Base-by-base conservation (phyloP, 2,113 vertebrate species). In the Prietella phreatophila region DNA sequence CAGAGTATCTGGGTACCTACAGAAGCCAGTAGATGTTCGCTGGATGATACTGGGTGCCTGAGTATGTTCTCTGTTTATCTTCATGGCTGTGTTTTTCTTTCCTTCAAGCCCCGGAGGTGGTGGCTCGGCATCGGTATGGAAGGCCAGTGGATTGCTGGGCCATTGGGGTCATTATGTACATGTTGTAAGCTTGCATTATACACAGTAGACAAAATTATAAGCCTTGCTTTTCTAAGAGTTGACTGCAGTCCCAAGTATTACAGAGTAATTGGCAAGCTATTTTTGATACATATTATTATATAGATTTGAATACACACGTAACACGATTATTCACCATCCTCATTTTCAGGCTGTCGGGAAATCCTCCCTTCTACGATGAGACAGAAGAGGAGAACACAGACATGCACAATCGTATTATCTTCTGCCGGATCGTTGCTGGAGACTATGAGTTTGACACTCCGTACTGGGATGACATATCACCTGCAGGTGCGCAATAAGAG, bases 71-170 rank as follows among this genome's bases (percentile, higher is more conserved):
- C 15, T 56, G 8, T 79, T 47, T 47, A 65, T 67, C 76, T 47
- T 84, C 13, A 76, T 50, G 27, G 36, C 10, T 89, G 4, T 78
- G 65, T 58, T 84, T 80, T 17, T 87, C 33, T 87, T 58, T 17
- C 79, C 20, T 88, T 56, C 85, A 91, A 97, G 96, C 96, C 75
- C 96, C 96, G 11, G 96, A 97, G 86, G 96, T 97, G 73, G 96
- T 97, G 79, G 95, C 96, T 79, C 94, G 96, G 63, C 96, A 97
- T 86, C 92, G 96, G 69, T 97, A 96, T 75, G 96, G 96, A 73
- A 95, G 95, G 25, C 96, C 96, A 25, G 96, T 97, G 83, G 96
- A 97, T 93, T 97, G 96, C 93, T 97, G 96, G 96, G 96, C 96
- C 22, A 96, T 96, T 56, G 96, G 96, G 47, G 96, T 97, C 80